Percentiles rank a stretch among this genome's conserved stretches.
Conservation (phyloP, 1,140 invertebrate genomes). For the Zaprionus davidi region DNA sequence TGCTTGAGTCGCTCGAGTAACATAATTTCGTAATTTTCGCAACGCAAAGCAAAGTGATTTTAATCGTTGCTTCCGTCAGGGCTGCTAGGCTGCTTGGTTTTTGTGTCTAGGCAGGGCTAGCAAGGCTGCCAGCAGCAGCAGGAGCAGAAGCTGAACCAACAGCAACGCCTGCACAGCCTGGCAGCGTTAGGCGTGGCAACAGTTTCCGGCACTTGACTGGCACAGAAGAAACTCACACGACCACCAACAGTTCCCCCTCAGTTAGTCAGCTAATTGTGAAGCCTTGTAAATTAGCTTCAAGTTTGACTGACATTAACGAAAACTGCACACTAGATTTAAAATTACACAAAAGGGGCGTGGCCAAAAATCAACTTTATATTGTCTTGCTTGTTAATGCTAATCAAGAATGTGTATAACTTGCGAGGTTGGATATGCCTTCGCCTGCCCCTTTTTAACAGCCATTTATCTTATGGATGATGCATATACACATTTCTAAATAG, state of each 20-base stretch:
- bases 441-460: too few relatives aligned
- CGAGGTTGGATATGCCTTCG: too few relatives aligned
- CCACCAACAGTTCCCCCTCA: neutral
- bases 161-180: neutral
- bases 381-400: too few relatives aligned
- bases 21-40: conserved; percentile 79
- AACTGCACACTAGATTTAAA: too few relatives aligned
- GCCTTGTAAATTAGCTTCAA: too few relatives aligned
- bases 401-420: too few relatives aligned
- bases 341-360: too few relatives aligned
- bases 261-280: conserved; percentile 4
- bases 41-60: conserved; percentile 75
- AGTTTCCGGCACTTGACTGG: conserved; percentile 41
- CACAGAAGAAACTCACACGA: neutral
- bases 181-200: conserved; percentile 22
- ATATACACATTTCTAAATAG: too few relatives aligned
- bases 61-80: conserved; percentile 67
- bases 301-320: neutral
- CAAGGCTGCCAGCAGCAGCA: neutral
- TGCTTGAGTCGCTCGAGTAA: conserved; percentile 63
- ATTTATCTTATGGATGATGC: too few relatives aligned
- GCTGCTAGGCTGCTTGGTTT: conserved; percentile 30
- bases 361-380: too few relatives aligned
- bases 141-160: too few relatives aligned
- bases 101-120: conserved; percentile 22